Evolutionary conservation across 1,140 invertebrate species (phyloP), one percentile per base, ranked within the genome.

Genomic region (Penaeus chinensis): DNA sequence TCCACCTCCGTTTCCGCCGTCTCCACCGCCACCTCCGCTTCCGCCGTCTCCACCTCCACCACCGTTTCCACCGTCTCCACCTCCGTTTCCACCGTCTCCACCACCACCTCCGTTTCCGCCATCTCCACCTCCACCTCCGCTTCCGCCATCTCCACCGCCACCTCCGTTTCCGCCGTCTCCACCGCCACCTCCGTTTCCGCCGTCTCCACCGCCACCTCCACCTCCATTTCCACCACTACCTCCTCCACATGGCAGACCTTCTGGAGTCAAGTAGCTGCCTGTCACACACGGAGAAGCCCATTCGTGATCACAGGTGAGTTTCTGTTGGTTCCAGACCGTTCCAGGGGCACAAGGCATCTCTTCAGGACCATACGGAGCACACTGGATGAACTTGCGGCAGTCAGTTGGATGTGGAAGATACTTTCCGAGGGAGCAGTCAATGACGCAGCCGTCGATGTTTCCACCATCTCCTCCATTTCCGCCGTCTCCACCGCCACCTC

Each of bases 351-450:
- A 82, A 7, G 81, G 81, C 81, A 82, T 82, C n/a, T 87, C 85
- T 47, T 81, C 32, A 7, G 85, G 85, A 32, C 85, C 85, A 47
- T 87, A 87, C 2, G 85, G 85, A 16, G 85, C 78, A 42, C 85
- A 87, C 63, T 87, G 85, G 78, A 87, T 87, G 63, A 87, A 87
- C 78, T 80, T 87, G 63, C 65, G 79, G 78, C 85, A 87, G 85
- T 87, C 85, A 42, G 85, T 66, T 22, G 85, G 85, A 71, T 87
- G 85, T 10, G 79, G 85, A 8, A 82, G 61, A 61, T 87, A 87
- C 81, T 87, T n/a, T 22, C 85, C 85, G 7, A 87, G 78, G 24
- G 27, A 42, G n/a, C 85, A 87, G 20, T 61, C 69, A 27, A 87
- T 66, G 22, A 87, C 85, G 60, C 85, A 87, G 1, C 85, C 85